Conservation (phyloP, 2,888 invertebrate genomes). For the Pterostichus niger region DNA sequence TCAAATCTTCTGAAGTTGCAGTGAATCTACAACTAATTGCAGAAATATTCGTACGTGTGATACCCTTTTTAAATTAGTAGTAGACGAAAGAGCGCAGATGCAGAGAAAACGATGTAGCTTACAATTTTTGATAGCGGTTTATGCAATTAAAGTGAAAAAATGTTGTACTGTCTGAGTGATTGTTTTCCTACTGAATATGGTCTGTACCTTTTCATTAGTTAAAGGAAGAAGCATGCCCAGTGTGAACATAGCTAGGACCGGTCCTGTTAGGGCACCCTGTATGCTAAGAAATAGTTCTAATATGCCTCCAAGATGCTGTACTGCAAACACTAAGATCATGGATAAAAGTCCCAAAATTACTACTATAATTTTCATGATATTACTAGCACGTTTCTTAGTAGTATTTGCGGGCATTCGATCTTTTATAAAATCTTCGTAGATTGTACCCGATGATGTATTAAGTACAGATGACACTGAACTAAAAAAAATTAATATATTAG, state of each 20-base stretch:
- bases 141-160: too few relatives aligned
- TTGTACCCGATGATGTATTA: slow-evolving; percentile 81
- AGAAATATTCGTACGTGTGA: too few relatives aligned
- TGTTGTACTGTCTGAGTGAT: too few relatives aligned
- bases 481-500: slow-evolving; percentile 67
- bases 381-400: slow-evolving; percentile 79
- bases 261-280: slow-evolving; percentile 81
- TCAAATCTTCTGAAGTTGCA: too few relatives aligned
- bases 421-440: slow-evolving; percentile 82
- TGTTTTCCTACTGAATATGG: too few relatives aligned
- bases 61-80: too few relatives aligned
- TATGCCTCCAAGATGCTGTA: slow-evolving; percentile 82
- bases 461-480: slow-evolving; percentile 82
- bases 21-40: too few relatives aligned
- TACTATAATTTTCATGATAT: slow-evolving; percentile 81
- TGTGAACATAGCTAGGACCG: slow-evolving; percentile 83
- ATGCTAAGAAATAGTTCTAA: slow-evolving; percentile 82
- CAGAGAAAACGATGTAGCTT: too few relatives aligned
- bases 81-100: too few relatives aligned
- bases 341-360: slow-evolving; percentile 78
- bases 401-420: slow-evolving; percentile 78
- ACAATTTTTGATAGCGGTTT: too few relatives aligned
- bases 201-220: slow-evolving; percentile 80
- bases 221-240: slow-evolving; percentile 84
- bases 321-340: slow-evolving; percentile 79